phyloP scores from a whole-genome alignment of 2,888 invertebrate species.

The Meliscaeva auricollis region DNA sequence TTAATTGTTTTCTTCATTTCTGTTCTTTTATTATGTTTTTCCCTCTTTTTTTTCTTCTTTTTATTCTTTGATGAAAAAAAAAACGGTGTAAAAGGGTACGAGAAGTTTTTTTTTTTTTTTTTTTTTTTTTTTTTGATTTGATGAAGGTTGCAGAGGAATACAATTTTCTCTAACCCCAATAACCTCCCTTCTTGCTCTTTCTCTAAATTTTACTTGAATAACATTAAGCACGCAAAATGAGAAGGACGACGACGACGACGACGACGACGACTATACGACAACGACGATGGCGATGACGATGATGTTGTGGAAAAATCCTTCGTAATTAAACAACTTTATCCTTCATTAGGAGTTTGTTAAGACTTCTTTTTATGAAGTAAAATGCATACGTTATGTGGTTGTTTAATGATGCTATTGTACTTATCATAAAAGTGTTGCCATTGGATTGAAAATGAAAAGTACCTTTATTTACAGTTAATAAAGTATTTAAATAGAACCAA shows the following conservation, averaged over 20 bases:
- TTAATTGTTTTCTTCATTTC: slow-evolving; percentile 73
- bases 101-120: background rate
- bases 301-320: slow-evolving; percentile 69
- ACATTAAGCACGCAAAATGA: slow-evolving; percentile 46
- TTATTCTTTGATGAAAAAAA: slow-evolving; percentile 11
- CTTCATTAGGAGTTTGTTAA: slow-evolving; percentile 74
- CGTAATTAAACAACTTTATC: slow-evolving; percentile 76
- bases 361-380: slow-evolving; percentile 48
- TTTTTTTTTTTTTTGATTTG: slow-evolving; percentile 26
- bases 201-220: slow-evolving; percentile 34
- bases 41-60: slow-evolving; percentile 19
- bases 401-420: slow-evolving; percentile 73
- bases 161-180: slow-evolving; percentile 25
- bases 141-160: slow-evolving; percentile 19
- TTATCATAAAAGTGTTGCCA: slow-evolving; percentile 52
- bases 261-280: slow-evolving; percentile 1
- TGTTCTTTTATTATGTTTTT: slow-evolving; percentile 31
- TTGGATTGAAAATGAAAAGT: background rate
- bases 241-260: slow-evolving; percentile 35
- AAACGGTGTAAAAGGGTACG: slow-evolving; percentile 22
- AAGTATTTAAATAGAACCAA: too few relatives aligned
- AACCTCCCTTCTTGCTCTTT: background rate
- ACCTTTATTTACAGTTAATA: too few relatives aligned
- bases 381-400: slow-evolving; percentile 70
- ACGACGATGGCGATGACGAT: slow-evolving; percentile 17